Evolutionary conservation across 1,140 invertebrate species (phyloP).

Genomic region (Lepidotrigona ventralis): DNA sequence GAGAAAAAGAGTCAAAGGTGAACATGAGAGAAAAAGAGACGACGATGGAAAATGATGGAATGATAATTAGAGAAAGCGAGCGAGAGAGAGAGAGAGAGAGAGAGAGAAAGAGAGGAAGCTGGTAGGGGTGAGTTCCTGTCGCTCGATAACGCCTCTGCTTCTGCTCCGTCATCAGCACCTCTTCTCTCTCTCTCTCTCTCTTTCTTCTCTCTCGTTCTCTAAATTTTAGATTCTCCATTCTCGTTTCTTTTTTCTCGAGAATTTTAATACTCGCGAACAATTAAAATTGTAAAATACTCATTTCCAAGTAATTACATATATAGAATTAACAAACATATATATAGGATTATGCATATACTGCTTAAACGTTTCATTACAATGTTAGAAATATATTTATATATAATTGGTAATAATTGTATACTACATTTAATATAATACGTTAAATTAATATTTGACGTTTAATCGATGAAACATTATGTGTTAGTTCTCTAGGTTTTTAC

Average conservation of each 20-base stretch:
- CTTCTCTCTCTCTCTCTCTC: slow-evolving; percentile 17
- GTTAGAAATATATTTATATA: not conserved
- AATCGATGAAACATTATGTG: too few relatives aligned
- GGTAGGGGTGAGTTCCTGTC: slow-evolving; percentile 35
- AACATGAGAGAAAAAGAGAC: not conserved
- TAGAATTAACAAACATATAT: too few relatives aligned
- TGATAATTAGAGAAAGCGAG: not conserved
- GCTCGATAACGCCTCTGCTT: slow-evolving; percentile 49
- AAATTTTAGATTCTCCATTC: not conserved
- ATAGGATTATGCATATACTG: not conserved
- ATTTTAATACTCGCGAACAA: not conserved
- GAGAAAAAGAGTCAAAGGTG: slow-evolving; percentile 5
- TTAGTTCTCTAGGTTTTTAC: too few relatives aligned
- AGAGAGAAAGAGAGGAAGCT: not conserved
- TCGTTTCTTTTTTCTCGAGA: not conserved
- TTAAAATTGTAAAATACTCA: not conserved
- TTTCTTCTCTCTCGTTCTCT: slow-evolving; percentile 16
- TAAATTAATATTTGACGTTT: not conserved
- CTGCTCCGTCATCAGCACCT: slow-evolving; percentile 40
- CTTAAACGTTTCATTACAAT: not conserved
- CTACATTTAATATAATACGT: not conserved
- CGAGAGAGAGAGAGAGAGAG: not conserved
- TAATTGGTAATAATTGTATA: not conserved
- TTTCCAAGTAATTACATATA: not conserved
- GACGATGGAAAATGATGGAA: slow-evolving; percentile 7